phyloP scores from a whole-genome alignment of 2,113 vertebrate species.

The Calypte anna region DNA sequence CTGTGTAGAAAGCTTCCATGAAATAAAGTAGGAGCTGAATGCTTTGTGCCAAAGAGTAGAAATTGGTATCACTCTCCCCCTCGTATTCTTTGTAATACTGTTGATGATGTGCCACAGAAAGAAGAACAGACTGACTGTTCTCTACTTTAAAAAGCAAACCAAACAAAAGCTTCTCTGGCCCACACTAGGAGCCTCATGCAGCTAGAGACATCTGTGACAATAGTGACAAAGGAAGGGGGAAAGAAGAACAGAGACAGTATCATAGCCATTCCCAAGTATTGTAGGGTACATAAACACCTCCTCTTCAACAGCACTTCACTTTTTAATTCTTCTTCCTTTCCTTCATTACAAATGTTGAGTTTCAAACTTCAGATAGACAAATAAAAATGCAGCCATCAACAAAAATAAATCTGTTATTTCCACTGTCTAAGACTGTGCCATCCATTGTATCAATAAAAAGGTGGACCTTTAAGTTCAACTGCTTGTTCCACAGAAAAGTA shows the following conservation, averaged over 20 bases:
- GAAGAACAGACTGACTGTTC: neutral
- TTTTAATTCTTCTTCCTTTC: neutral
- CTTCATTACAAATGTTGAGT: neutral
- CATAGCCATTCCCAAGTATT: neutral
- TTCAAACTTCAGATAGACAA: neutral
- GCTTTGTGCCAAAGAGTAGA: neutral
- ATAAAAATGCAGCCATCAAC: neutral
- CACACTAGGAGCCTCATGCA: neutral
- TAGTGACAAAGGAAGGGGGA: neutral
- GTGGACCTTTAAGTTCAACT: neutral
- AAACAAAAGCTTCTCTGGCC: neutral
- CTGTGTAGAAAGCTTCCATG: neutral
- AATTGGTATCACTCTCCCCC: neutral
- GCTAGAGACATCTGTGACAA: neutral
- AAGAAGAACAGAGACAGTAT: neutral
- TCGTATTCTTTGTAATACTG: neutral
- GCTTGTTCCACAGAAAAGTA: neutral
- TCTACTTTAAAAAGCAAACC: constrained; percentile 2
- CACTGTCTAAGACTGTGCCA: neutral
- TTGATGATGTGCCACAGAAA: constrained; percentile 3
- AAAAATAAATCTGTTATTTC: neutral
- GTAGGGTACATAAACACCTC: neutral
- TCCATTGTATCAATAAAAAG: neutral
- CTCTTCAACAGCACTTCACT: neutral
- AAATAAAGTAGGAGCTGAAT: neutral